Conservation (phyloP, 2,113 vertebrate genomes). For the Euleptes europaea region DNA sequence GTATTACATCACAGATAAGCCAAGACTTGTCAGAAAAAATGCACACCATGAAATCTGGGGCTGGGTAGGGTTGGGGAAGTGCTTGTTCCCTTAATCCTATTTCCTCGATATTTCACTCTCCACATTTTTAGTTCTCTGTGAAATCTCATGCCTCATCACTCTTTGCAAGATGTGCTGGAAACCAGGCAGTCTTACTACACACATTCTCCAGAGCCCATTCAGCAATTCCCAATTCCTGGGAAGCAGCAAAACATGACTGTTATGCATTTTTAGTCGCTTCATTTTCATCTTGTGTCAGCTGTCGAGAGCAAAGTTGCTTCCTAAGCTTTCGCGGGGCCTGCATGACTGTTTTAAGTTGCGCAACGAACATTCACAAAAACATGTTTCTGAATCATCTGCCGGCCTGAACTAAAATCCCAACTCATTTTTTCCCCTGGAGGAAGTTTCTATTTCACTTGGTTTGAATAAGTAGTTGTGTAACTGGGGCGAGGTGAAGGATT, state of each 20-base stretch:
- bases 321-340: background rate
- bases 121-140: background rate
- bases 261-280: slow-evolving; percentile 56
- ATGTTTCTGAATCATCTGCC: rapidly evolving
- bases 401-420: background rate
- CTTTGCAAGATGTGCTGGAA: background rate
- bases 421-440: background rate
- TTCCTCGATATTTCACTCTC: background rate
- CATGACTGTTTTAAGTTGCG: slow-evolving; percentile 34
- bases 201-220: background rate
- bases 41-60: background rate
- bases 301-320: slow-evolving; percentile 14
- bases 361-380: background rate
- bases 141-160: background rate
- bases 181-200: background rate
- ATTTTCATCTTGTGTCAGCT: background rate
- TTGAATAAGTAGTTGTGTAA: rapidly evolving
- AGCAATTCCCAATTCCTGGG: background rate
- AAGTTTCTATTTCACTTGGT: background rate
- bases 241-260: background rate
- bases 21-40: background rate
- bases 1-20: background rate
- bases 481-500: background rate
- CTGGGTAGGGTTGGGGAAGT: background rate
- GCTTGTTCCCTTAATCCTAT: background rate